These are phyloP conservation scores for Synaphobranchus kaupii DNA, from an alignment of 2,797 vertebrate genomes.

Conservation along the genomic window DNA sequence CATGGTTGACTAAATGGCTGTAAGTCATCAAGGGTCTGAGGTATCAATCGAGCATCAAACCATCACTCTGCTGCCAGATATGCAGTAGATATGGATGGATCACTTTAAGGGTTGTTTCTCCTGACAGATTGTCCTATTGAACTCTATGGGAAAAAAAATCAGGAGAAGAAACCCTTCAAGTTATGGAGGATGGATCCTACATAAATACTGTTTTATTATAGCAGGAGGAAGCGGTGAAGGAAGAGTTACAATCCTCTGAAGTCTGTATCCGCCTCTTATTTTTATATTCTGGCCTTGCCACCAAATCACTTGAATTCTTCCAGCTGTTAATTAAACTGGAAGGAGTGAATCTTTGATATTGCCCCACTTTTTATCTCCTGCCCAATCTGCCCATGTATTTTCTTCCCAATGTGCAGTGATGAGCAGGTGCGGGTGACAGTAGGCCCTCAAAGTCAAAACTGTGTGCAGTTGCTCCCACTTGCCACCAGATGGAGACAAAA, in stretches of 20 bases:
- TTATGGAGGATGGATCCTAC: neutral
- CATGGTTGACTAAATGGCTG: too few relatives aligned
- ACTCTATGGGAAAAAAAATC: too few relatives aligned
- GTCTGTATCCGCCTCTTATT: neutral
- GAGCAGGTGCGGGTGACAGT: neutral
- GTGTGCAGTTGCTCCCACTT: neutral
- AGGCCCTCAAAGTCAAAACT: neutral
- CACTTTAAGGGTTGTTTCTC: too few relatives aligned
- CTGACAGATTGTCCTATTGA: too few relatives aligned
- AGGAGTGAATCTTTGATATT: neutral
- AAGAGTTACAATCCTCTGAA: neutral
- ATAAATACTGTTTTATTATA: neutral
- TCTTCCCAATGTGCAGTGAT: neutral
- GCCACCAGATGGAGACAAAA: constrained; percentile 5
- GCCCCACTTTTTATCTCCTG: neutral
- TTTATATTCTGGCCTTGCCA: neutral
- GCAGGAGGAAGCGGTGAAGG: neutral
- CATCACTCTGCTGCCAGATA: too few relatives aligned
- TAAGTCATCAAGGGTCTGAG: too few relatives aligned
- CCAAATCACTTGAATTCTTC: neutral
- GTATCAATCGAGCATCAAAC: too few relatives aligned
- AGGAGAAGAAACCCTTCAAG: too few relatives aligned
- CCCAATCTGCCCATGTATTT: neutral
- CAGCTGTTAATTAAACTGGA: neutral
- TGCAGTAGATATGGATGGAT: too few relatives aligned